A percentile compares a stretch with the other conserved stretches of the same genome.
phyloP scores from a whole-genome alignment of 1,140 invertebrate species.

The Rhopalosiphum maidis region DNA sequence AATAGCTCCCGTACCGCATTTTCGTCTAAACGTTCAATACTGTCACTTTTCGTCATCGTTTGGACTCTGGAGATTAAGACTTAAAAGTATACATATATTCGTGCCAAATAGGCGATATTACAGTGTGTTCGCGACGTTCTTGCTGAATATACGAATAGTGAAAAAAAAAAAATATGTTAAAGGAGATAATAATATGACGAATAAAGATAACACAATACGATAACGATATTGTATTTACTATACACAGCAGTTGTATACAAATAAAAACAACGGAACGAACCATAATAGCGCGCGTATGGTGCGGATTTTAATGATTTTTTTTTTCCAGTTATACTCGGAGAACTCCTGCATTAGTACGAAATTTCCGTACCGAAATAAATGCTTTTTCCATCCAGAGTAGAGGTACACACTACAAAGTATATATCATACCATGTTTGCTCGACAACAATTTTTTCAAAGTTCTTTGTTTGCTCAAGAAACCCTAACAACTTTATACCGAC shows the following conservation, averaged over 20 bases:
- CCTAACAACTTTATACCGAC: background rate
- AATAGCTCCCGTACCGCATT: background rate
- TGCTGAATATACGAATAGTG: too few species aligned
- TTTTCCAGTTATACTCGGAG: background rate
- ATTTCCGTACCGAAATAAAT: background rate
- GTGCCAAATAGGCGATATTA: too few species aligned
- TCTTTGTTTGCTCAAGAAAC: background rate
- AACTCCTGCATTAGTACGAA: background rate
- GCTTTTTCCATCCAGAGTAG: background rate
- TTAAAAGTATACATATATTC: too few species aligned
- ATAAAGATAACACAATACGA: background rate
- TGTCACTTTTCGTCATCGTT: background rate
- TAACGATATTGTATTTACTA: background rate
- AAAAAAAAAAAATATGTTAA: too few species aligned
- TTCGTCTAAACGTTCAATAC: background rate
- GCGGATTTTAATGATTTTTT: constrained; percentile 13
- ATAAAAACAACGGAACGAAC: background rate
- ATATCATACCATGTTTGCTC: background rate
- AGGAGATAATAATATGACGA: too few species aligned
- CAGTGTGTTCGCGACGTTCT: too few species aligned
- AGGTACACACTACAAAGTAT: background rate
- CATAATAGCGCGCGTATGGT: background rate
- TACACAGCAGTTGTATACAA: background rate
- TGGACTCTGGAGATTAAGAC: background rate
- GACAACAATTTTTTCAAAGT: constrained; percentile 8